Percentiles rank a stretch among this genome's conserved stretches.
Conservation (phyloP, 2,797 vertebrate species). For the Sarcophilus harrisii region DNA sequence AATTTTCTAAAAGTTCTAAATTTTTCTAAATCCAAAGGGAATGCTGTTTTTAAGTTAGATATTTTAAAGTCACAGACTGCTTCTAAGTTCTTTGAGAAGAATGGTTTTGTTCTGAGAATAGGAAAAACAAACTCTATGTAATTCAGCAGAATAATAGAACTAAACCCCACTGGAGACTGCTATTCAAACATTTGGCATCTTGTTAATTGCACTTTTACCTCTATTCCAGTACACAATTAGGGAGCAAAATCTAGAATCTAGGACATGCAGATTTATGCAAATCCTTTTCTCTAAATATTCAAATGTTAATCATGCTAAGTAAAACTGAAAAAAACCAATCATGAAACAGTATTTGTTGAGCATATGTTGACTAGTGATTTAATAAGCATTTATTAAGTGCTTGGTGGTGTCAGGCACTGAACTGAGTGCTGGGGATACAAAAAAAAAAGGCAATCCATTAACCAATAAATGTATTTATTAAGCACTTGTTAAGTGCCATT, state of each 20-base stretch:
- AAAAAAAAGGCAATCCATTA: background rate
- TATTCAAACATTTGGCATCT: constrained; percentile 14
- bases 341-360: background rate
- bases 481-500: background rate
- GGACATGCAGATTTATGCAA: background rate
- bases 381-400: background rate
- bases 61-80: constrained; percentile 49
- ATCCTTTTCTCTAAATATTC: background rate
- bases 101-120: constrained; percentile 58
- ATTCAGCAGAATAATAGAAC: constrained; percentile 54
- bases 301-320: background rate
- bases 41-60: constrained; percentile 40
- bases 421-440: background rate
- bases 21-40: constrained; percentile 10
- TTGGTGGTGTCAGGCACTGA: background rate
- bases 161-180: background rate
- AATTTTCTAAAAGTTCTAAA: background rate
- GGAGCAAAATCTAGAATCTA: background rate
- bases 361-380: background rate
- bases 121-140: constrained; percentile 48
- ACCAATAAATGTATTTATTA: background rate
- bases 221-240: too few relatives aligned
- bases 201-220: background rate
- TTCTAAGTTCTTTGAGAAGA: constrained; percentile 59
- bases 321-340: background rate